Evolutionary conservation across 1,140 invertebrate species (phyloP).

Genomic region (Lucilia sericata): DNA sequence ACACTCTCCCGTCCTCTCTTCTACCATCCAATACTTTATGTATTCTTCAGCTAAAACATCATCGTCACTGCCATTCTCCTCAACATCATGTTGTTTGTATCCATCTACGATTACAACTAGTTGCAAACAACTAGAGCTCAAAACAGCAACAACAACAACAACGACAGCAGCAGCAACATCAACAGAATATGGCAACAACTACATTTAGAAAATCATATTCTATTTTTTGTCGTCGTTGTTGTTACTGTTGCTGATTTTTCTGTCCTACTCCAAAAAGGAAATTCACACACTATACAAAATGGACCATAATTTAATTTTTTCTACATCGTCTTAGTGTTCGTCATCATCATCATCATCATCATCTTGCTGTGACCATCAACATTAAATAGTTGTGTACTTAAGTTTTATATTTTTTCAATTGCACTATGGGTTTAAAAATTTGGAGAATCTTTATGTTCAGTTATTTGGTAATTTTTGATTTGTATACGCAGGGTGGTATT

Average conservation of each 20-base stretch:
- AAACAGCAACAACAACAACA: neutral
- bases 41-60: neutral
- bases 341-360: neutral
- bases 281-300: constrained; percentile 21
- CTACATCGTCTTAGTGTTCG: neutral
- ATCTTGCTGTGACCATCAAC: constrained; percentile 14
- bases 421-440: no score
- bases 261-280: constrained; percentile 13
- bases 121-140: neutral
- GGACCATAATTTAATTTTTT: constrained; percentile 26
- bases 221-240: neutral
- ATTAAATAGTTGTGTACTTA: neutral
- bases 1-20: neutral
- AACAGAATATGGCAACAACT: neutral
- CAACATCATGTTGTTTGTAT: neutral
- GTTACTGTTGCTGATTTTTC: neutral
- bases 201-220: neutral
- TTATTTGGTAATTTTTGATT: no score
- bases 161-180: neutral
- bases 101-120: constrained; percentile 14
- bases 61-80: neutral
- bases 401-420: no score
- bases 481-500: no score
- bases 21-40: no score
- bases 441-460: no score